These are phyloP conservation scores for Lochmaea capreae DNA, from an alignment of 2,888 invertebrate genomes.

Conservation along the genomic window DNA sequence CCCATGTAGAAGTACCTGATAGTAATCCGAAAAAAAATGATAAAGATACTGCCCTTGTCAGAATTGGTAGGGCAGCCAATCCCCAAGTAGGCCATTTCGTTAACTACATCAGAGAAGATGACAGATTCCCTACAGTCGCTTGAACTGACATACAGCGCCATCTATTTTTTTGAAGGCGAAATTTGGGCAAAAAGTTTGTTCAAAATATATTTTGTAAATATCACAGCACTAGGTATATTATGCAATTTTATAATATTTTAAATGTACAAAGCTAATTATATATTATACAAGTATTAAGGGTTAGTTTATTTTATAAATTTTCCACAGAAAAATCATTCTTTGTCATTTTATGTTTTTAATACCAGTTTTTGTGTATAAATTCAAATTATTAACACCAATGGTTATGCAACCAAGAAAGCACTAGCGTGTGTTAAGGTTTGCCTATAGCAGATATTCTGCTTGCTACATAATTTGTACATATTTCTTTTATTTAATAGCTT, in stretches of 20 bases:
- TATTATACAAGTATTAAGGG: background rate
- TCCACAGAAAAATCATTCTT: too few species aligned
- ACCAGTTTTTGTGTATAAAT: too few species aligned
- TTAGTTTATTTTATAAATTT: too few species aligned
- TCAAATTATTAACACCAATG: background rate
- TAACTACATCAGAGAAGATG: slow-evolving; percentile 5
- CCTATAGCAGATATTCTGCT: background rate
- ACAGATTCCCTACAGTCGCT: slow-evolving; percentile 16
- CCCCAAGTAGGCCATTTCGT: slow-evolving; percentile 13
- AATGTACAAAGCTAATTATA: background rate
- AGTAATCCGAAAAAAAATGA: background rate
- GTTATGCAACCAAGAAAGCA: background rate
- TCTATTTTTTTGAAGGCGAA: background rate
- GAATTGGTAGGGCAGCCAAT: slow-evolving; percentile 3
- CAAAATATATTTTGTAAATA: background rate
- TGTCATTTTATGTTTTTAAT: too few species aligned
- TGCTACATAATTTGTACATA: too few species aligned
- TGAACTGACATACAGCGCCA: background rate
- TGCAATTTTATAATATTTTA: too few species aligned
- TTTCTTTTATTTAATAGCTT: too few species aligned
- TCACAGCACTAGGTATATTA: background rate
- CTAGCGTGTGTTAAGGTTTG: background rate
- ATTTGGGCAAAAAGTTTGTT: background rate
- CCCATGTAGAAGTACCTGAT: background rate
- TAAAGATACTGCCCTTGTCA: background rate